Conservation (phyloP, 2,888 invertebrate genomes). For the Melinaea menophilus region DNA sequence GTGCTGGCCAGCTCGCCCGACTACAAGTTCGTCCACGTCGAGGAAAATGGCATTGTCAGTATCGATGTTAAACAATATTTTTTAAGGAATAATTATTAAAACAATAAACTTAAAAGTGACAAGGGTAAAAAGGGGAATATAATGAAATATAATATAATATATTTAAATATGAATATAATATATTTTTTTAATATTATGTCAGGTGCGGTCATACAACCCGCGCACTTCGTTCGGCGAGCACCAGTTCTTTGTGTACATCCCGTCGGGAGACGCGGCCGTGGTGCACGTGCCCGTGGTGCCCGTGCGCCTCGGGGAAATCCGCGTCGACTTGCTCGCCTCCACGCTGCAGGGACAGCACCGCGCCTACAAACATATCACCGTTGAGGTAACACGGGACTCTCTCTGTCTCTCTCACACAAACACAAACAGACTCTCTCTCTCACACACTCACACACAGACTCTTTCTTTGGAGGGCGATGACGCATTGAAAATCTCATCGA, state of each 20-base stretch:
- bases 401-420: too few relatives aligned
- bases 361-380: slow-evolving; percentile 80
- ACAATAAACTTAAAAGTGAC: too few relatives aligned
- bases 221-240: slow-evolving; percentile 95
- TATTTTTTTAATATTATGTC: too few relatives aligned
- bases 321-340: slow-evolving; percentile 86
- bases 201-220: slow-evolving; percentile 90
- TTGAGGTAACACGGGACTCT: slow-evolving; percentile 74
- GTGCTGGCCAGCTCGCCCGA: slow-evolving; percentile 90
- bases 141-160: too few relatives aligned
- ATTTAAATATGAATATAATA: too few relatives aligned
- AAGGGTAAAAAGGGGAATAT: too few relatives aligned
- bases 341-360: slow-evolving; percentile 86
- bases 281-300: slow-evolving; percentile 95
- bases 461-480: not conserved
- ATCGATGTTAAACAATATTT: not conserved
- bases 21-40: slow-evolving; percentile 95
- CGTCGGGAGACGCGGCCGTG: slow-evolving; percentile 86
- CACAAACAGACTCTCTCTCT: too few relatives aligned
- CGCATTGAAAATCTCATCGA: not conserved
- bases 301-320: slow-evolving; percentile 84
- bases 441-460: too few relatives aligned
- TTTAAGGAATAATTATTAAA: too few relatives aligned
- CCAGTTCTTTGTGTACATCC: slow-evolving; percentile 94
- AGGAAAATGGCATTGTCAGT: slow-evolving; percentile 88